These are phyloP conservation scores for Cherax destructor DNA, from an alignment of 1,140 invertebrate genomes.

Conservation along the genomic window DNA sequence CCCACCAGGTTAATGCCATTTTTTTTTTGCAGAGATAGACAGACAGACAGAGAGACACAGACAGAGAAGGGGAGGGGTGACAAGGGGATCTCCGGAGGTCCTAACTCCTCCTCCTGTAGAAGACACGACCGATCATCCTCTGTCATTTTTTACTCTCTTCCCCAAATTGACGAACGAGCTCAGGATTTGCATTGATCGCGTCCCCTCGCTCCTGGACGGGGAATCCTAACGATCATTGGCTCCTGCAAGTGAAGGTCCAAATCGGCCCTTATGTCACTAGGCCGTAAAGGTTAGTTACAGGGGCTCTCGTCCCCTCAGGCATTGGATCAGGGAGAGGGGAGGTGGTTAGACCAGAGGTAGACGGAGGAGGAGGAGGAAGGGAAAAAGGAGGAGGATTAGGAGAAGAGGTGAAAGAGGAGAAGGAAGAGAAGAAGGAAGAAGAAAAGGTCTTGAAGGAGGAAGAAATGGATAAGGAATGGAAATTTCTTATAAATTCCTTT, in stretches of 20 bases:
- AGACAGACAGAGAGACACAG: too few species aligned
- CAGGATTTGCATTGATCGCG: conserved; percentile 62
- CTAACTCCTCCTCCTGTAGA: background rate
- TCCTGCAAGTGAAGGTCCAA: background rate
- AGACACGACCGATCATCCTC: conserved; percentile 38
- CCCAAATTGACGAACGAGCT: conserved; percentile 64
- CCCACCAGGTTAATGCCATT: too few species aligned
- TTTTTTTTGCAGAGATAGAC: too few species aligned
- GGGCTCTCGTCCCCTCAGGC: background rate
- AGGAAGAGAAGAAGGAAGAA: too few species aligned
- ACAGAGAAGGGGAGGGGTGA: background rate
- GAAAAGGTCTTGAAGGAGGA: too few species aligned
- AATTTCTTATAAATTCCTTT: too few species aligned
- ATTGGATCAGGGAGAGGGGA: background rate
- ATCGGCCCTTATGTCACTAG: conserved; percentile 17
- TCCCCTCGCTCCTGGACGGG: background rate
- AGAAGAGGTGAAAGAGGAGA: too few species aligned
- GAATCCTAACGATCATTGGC: conserved; percentile 34
- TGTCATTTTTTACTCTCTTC: conserved; percentile 47
- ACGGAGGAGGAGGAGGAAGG: background rate
- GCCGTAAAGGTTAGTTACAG: background rate
- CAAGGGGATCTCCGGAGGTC: too few species aligned
- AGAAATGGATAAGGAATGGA: too few species aligned
- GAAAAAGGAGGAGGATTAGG: background rate
- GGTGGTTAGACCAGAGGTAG: too few species aligned